Evolutionary conservation across 2,113 vertebrate genomes (phyloP).

Genomic region (Serilophus lunatus): DNA sequence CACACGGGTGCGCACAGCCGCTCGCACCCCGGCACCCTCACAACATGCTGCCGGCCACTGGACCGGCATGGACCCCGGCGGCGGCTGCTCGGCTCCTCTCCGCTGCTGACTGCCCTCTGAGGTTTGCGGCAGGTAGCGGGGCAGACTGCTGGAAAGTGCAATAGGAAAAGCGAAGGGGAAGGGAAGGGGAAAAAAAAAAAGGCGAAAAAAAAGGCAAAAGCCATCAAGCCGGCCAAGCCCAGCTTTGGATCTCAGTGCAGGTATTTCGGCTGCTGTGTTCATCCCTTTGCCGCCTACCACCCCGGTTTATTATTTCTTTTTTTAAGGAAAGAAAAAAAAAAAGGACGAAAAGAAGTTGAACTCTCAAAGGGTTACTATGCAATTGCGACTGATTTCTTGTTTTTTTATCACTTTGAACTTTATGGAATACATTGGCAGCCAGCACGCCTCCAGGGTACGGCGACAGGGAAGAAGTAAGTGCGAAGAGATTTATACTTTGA

Average conservation of each 20-base stretch:
- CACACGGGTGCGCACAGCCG: neutral
- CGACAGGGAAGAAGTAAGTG: conserved; percentile 95
- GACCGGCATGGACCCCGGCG: conserved; percentile 25
- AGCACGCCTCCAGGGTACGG: conserved; percentile 92
- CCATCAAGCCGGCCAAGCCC: conserved; percentile 19
- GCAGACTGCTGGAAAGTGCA: neutral
- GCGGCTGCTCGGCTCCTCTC: conserved; percentile 26
- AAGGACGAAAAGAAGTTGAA: conserved; percentile 59
- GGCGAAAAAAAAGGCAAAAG: neutral
- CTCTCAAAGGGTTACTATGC: conserved; percentile 98
- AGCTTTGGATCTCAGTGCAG: conserved; percentile 47
- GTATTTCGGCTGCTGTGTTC: conserved; percentile 68
- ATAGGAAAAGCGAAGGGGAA: neutral
- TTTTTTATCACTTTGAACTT: conserved; percentile 96
- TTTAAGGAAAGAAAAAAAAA: neutral
- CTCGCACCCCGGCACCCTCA: conserved; percentile 27
- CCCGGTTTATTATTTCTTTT: neutral
- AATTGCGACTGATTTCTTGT: conserved; percentile 98
- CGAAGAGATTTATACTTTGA: conserved; percentile 50
- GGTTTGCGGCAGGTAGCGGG: conserved; percentile 40
- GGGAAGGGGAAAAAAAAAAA: neutral
- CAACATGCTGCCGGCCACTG: conserved; percentile 61
- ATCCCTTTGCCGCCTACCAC: conserved; percentile 59
- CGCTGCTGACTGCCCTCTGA: conserved; percentile 36
- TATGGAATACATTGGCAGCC: conserved; percentile 98